Conservation (phyloP, 2,888 invertebrate species). For the Pyrrhia umbra region DNA sequence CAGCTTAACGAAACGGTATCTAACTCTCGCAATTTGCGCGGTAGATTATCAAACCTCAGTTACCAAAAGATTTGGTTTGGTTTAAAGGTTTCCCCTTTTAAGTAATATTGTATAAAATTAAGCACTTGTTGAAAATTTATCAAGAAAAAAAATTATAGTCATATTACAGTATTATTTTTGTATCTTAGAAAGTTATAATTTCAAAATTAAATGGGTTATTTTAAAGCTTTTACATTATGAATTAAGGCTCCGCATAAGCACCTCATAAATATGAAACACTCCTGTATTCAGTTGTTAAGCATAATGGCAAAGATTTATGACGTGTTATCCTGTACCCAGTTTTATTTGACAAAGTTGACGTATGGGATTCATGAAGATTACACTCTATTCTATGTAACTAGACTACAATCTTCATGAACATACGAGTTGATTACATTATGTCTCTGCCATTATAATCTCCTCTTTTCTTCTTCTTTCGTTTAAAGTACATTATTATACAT, state of each 20-base stretch:
- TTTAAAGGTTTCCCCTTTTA: conserved; percentile 29
- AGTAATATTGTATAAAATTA: conserved; percentile 28
- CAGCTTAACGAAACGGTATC: conserved; percentile 44
- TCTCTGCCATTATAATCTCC: no score
- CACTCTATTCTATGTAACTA: background rate
- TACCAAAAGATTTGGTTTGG: conserved; percentile 32
- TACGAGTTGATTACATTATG: no score
- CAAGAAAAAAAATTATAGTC: background rate
- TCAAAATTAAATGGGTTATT: conserved; percentile 25
- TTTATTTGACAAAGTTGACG: conserved; percentile 31
- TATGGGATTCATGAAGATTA: conserved; percentile 21
- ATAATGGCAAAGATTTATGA: conserved; percentile 45
- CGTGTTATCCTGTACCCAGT: conserved; percentile 22
- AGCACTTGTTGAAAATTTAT: conserved; percentile 30
- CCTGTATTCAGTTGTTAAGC: conserved; percentile 39
- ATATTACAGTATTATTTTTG: conserved; percentile 21
- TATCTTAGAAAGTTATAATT: conserved; percentile 3
- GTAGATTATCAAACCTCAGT: conserved; percentile 41
- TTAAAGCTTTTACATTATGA: conserved; percentile 46
- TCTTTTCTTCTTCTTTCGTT: no score
- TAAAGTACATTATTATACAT: no score
- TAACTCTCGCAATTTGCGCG: conserved; percentile 43
- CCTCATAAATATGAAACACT: conserved; percentile 60
- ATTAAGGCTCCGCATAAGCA: conserved; percentile 46
- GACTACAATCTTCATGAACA: no score